Evolutionary conservation across 1,140 invertebrate genomes (phyloP), one percentile per base, ranked within the genome.

Genomic region (Pseudachorutes palmiensis): DNA sequence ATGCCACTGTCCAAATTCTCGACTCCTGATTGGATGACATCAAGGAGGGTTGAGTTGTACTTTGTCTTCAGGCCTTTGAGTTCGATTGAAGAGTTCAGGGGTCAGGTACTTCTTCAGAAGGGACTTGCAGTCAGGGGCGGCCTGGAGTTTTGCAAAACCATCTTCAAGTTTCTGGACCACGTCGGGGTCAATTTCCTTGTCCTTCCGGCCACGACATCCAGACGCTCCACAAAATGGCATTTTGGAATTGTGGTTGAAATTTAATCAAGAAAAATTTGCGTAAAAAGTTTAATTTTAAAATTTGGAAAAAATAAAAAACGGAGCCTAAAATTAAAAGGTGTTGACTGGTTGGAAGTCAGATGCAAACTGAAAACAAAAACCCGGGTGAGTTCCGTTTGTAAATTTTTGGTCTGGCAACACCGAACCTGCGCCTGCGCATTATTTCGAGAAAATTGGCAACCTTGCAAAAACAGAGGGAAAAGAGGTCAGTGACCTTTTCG

Each of bases 51-150:
- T 61, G 91, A 93, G 64, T 89, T 90, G 76, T 93, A 92, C 67
- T 85, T 86, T n/a, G 92, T 95, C 79, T 92, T 93, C 83, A 89
- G 88, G 76, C 84, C 88, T 82, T 95, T 94, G 30, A 94, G 83
- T 70, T 86, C 85, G 75, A n/a, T 97, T 92, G 77, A 96, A 93
- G 22, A 95, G 80, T 76, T 94, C 69, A 30, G 61, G 51, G 30
- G 65, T 64, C 64, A 70, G 62, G 48, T 70, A 70, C 79, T 97
- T 97, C 83, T 96, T 97, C 82, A 97, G 81, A 76, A 97, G 83
- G 55, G 93, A 96, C 80, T 96, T 94, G 79, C 94, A 88, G 57
- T 72, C 77, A 65, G 91, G 91, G 70, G 82, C 22, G 14, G 26
- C 22, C 30, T 60, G 58, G 30, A 60, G 58, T 32, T 30, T 60